phyloP scores from a whole-genome alignment of 2,797 vertebrate species.

The Bucorvus abyssinicus region DNA sequence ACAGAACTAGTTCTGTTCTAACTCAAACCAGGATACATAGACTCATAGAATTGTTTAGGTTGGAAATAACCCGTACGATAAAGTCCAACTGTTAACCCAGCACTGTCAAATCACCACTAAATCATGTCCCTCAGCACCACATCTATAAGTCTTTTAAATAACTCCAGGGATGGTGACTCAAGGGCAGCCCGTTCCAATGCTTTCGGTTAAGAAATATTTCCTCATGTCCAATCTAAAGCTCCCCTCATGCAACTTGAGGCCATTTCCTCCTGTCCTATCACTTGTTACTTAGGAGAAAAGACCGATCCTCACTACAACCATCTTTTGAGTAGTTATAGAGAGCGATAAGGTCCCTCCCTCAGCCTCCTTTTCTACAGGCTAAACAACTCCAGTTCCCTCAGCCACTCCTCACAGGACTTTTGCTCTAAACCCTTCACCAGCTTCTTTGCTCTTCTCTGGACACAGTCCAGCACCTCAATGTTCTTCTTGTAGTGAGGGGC shows the following conservation, averaged over 20 bases:
- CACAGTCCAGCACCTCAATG: neutral
- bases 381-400: neutral
- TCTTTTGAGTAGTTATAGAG: neutral
- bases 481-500: neutral
- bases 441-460: neutral
- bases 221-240: neutral
- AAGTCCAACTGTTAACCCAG: neutral
- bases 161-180: neutral
- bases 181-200: neutral
- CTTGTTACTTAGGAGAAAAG: neutral
- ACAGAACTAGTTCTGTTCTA: no score
- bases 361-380: neutral
- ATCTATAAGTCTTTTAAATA: neutral
- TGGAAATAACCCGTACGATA: no score
- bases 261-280: neutral
- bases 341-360: neutral
- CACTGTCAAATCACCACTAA: neutral
- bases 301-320: neutral
- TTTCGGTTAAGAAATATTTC: neutral
- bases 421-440: neutral
- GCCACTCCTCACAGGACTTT: neutral
- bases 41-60: no score
- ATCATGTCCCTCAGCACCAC: neutral
- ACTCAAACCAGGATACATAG: no score
- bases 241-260: neutral